Conservation (phyloP, 2,113 vertebrate genomes). For the Brachypteracias leptosomus region DNA sequence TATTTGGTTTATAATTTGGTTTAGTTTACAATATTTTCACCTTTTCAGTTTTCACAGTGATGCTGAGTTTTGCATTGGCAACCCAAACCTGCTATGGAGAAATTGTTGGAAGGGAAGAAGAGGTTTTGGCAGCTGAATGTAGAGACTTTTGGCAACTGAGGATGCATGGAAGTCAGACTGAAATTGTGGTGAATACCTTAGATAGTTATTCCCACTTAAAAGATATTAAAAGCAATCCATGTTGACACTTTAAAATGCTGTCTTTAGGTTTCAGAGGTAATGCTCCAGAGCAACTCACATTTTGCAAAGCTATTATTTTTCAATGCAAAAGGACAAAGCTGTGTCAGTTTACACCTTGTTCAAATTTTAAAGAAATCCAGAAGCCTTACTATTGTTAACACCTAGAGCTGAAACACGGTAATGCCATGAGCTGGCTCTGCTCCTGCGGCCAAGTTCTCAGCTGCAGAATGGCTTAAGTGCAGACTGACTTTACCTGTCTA, state of each 20-base stretch:
- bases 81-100: slow-evolving; percentile 16
- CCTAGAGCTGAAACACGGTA: neutral
- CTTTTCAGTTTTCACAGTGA: slow-evolving; percentile 33
- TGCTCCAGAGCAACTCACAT: neutral
- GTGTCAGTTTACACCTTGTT: neutral
- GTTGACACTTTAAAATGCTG: neutral
- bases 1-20: neutral
- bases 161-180: neutral
- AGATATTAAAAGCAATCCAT: neutral
- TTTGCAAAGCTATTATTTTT: neutral
- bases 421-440: neutral
- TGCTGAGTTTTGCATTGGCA: slow-evolving; percentile 31
- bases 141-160: slow-evolving; percentile 27
- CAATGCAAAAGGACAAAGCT: neutral
- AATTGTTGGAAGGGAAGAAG: slow-evolving; percentile 32
- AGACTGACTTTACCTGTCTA: neutral
- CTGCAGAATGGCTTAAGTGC: neutral
- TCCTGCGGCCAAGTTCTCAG: neutral
- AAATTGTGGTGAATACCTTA: slow-evolving; percentile 25
- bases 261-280: slow-evolving; percentile 31
- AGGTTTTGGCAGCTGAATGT: slow-evolving; percentile 14
- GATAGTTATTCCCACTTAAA: slow-evolving; percentile 17
- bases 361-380: neutral
- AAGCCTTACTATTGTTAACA: neutral
- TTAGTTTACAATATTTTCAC: slow-evolving; percentile 33